Base-by-base conservation (phyloP, 1,140 invertebrate genomes). In the Psilanteris sp. region DNA sequence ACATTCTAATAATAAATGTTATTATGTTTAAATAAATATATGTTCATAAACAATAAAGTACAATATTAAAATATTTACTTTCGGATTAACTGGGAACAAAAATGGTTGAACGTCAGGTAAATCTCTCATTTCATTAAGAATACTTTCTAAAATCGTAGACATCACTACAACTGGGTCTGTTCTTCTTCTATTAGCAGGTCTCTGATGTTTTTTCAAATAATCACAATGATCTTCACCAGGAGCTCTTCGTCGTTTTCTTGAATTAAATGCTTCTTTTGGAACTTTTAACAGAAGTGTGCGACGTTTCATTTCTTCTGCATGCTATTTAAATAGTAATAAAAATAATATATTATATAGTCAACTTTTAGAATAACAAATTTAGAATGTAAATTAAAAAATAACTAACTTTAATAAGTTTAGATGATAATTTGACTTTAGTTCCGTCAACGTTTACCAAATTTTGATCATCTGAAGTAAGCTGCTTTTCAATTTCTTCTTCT, bases 131-230 rank as follows among this genome's bases (percentile, higher is more conserved):
- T 99, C 96, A 81, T 97, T 98, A 0, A 99, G 88, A 66, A 99
- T 97, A 9, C 93, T 92, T 85, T 99, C 97, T 24, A 99, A 89
- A 55, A 98, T 93, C 0, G 95, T 96, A 0, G 96, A 96, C 68
- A 99, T 89, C 0, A 97, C 97, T 5, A 99, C 96, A 0, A 98
- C 92, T 0, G 98, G 98, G 90, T 99, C 97, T 0, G 98, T 98
- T 44, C 98, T 90, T n/a, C 96, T 90, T 15, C 98, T 89, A 85
- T 99, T 98, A 0, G 96, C 95, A 0, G 95, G 94, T 75, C 95
- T 92, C 29, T 94, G 92, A 9, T 95, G 95, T 50, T 94, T 92
- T 77, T 97, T 96, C 0, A 99, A 87, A 81, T 99, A 99, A 89
- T 99, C 97, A 87, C 95, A 97, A 62, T 96, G 94, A 36, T 94